Evolutionary conservation across 1,140 invertebrate genomes (phyloP).

Genomic region (Zaprionus vittiger): DNA sequence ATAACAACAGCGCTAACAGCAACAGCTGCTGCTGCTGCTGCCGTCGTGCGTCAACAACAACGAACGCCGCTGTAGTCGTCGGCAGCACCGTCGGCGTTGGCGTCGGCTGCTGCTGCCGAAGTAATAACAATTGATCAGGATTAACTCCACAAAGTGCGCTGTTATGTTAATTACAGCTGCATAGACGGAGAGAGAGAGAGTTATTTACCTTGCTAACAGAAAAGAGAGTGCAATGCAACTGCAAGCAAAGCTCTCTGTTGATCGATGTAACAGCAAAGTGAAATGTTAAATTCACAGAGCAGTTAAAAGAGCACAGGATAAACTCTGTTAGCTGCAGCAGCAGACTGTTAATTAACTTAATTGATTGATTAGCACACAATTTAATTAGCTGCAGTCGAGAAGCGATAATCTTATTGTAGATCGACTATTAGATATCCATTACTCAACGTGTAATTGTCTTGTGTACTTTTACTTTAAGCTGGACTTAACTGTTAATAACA

Average conservation of each 20-base stretch:
- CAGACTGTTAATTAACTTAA: background rate
- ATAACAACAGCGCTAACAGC: constrained; percentile 20
- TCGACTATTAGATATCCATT: background rate
- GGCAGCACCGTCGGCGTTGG: no score
- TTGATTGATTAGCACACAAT: background rate
- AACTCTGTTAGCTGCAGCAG: background rate
- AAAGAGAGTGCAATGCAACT: background rate
- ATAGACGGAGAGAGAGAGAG: background rate
- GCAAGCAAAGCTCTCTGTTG: background rate
- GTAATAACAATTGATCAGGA: background rate
- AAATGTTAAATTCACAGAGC: background rate
- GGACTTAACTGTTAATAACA: background rate
- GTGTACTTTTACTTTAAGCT: background rate
- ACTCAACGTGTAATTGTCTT: no score
- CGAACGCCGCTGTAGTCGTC: background rate
- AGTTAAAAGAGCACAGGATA: background rate
- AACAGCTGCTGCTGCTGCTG: background rate
- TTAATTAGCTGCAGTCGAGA: background rate
- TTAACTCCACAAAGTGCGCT: background rate
- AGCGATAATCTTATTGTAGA: background rate
- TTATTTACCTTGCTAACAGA: background rate
- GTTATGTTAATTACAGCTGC: background rate
- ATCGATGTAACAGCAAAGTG: background rate
- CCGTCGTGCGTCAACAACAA: background rate
- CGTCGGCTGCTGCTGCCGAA: background rate